phyloP scores from a whole-genome alignment of 2,888 invertebrate species.

The Andrena minutula region DNA sequence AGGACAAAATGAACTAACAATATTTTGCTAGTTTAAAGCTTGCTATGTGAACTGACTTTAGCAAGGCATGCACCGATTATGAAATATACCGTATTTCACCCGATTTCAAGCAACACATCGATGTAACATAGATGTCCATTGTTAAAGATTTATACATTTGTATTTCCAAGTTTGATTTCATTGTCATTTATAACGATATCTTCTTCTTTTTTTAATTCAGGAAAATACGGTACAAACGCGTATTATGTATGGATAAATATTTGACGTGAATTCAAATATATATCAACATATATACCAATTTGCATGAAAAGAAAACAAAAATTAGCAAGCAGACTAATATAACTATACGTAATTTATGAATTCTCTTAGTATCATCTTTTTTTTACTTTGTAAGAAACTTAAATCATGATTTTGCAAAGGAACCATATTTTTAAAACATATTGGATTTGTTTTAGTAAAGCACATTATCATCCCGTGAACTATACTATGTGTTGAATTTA shows the following conservation, averaged over 20 bases:
- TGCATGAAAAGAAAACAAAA: slow-evolving; percentile 46
- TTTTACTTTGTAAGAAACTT: slow-evolving; percentile 19
- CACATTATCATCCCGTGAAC: slow-evolving; percentile 48
- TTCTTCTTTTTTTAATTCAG: not conserved
- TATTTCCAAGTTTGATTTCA: not conserved
- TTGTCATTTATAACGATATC: not conserved
- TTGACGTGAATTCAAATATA: slow-evolving; percentile 33
- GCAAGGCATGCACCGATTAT: slow-evolving; percentile 71
- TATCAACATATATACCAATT: slow-evolving; percentile 48
- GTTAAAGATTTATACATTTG: not conserved
- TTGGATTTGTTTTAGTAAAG: slow-evolving; percentile 37
- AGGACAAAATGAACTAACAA: slow-evolving; percentile 61
- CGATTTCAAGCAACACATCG: not conserved
- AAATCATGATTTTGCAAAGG: slow-evolving; percentile 29
- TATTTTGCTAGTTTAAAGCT: slow-evolving; percentile 69
- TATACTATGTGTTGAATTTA: slow-evolving; percentile 60
- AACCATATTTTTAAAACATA: slow-evolving; percentile 33
- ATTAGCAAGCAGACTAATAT: slow-evolving; percentile 67
- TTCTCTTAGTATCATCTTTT: slow-evolving; percentile 24
- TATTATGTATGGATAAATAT: slow-evolving; percentile 42
- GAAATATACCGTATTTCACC: slow-evolving; percentile 56
- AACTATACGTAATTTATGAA: slow-evolving; percentile 40
- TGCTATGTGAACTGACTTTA: slow-evolving; percentile 71
- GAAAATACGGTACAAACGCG: slow-evolving; percentile 52
- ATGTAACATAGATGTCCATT: not conserved